Evolutionary conservation across 2,797 vertebrate genomes (phyloP), one percentile per base, ranked within the genome.

Genomic region (Gallirallus australis): DNA sequence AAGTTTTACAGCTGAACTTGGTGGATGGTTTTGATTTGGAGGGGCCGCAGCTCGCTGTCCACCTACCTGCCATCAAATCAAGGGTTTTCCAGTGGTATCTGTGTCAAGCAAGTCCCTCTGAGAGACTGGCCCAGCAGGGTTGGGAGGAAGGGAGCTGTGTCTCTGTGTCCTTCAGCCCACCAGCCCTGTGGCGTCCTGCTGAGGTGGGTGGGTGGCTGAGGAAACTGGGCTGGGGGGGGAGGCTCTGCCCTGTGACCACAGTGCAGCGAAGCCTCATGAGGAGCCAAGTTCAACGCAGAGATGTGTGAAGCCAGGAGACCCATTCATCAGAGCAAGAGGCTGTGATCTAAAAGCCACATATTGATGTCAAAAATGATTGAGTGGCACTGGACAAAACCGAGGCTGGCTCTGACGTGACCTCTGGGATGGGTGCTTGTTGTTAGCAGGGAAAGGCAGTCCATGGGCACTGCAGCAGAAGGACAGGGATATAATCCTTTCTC

Each of bases 121-220:
- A 37, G 61, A n/a, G 35, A 37, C 12, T 31, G n/a, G 5, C 10
- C 30, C 20, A 40, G 56, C 7, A 23, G 25, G 53, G 31, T 3
- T 19, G 31, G 12, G 42, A 66, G 11, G 37, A 45, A 24, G 23
- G 17, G 69, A 30, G 23, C 20, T 12, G 7, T 0, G 0, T 37
- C 27, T 48, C 42, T 31, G 12, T 37, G 24, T 39, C 28, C 33
- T 12, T 57, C 30, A 5, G 10, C 68, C 33, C 24, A 19, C 31
- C 75, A 47, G 61, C 48, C 48, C 48, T 52, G 18, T 0, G 1
- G 42, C 12, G 17, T 9, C 33, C 28, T 25, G 75, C 48, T 20
- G 48, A 42, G 14, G 24, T 5, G 1, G 14, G 24, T 5, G 1
- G 4, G 23, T 6, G 15, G 2, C 6, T 20, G 61, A 54, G 33